Percentiles rank a stretch among this genome's conserved stretches.
These are phyloP conservation scores for Parnassius glacialis DNA, from an alignment of 2,888 invertebrate genomes.

Conservation along the genomic window DNA sequence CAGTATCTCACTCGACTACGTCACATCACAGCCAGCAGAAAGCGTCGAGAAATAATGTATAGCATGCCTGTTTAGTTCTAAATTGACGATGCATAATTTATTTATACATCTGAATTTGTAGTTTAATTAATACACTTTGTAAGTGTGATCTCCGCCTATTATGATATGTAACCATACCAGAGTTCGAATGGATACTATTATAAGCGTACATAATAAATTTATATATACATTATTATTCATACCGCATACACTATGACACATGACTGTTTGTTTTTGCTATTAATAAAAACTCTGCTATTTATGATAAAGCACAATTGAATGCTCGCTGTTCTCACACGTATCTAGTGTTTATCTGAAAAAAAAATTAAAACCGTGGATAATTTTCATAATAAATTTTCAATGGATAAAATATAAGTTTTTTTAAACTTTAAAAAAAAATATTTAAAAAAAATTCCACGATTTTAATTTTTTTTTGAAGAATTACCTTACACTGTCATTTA, in stretches of 20 bases:
- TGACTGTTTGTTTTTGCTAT: slow-evolving; percentile 6
- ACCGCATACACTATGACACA: slow-evolving; percentile 44
- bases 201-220: slow-evolving; percentile 72
- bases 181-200: slow-evolving; percentile 70
- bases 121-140: slow-evolving; percentile 77
- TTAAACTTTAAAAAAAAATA: no score
- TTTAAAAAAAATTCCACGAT: no score
- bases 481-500: no score
- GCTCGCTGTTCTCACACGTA: slow-evolving; percentile 34
- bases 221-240: slow-evolving; percentile 63
- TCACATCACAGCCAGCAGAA: slow-evolving; percentile 68
- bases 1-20: slow-evolving; percentile 58
- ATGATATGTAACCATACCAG: slow-evolving; percentile 75
- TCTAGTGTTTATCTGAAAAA: no score
- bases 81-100: slow-evolving; percentile 73
- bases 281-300: slow-evolving; percentile 8
- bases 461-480: no score
- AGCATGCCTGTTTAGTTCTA: slow-evolving; percentile 69
- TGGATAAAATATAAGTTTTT: no score
- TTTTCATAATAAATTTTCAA: no score
- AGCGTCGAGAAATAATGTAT: slow-evolving; percentile 49
- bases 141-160: slow-evolving; percentile 80
- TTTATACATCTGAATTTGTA: slow-evolving; percentile 77
- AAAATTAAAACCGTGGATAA: no score
- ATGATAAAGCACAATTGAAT: slow-evolving; percentile 28